phyloP scores from a whole-genome alignment of 1,140 invertebrate species.

The Wiebesia pumilae region DNA sequence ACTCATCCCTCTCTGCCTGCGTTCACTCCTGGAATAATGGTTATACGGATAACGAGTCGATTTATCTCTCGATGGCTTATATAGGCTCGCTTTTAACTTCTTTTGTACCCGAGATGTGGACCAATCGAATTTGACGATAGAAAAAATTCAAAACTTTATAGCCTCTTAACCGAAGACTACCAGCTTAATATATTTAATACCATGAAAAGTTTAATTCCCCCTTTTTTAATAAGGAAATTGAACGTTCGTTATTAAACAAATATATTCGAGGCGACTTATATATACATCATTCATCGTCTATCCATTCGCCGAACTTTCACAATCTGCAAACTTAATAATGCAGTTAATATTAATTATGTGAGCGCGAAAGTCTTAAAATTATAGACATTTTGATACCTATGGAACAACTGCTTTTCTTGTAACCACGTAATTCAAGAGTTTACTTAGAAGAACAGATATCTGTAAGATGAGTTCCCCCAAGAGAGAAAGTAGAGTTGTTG shows the following conservation, averaged over 20 bases:
- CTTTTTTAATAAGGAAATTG: too few species aligned
- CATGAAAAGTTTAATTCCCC: too few species aligned
- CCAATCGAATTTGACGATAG: constrained; percentile 16
- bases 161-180: background rate
- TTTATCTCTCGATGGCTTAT: constrained; percentile 39
- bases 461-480: background rate
- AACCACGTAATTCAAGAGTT: background rate
- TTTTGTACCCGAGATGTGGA: background rate
- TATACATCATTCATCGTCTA: too few species aligned
- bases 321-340: too few species aligned
- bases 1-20: constrained; percentile 33
- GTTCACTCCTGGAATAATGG: constrained; percentile 62
- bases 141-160: background rate
- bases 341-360: too few species aligned
- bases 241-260: too few species aligned
- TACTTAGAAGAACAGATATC: background rate
- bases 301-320: too few species aligned
- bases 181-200: background rate
- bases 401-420: background rate
- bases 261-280: too few species aligned
- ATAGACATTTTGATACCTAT: background rate
- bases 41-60: constrained; percentile 56
- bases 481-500: constrained; percentile 33
- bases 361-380: background rate
- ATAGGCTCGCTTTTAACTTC: background rate